Conservation (phyloP, 1,140 invertebrate species). For the Drosophila rufa region DNA sequence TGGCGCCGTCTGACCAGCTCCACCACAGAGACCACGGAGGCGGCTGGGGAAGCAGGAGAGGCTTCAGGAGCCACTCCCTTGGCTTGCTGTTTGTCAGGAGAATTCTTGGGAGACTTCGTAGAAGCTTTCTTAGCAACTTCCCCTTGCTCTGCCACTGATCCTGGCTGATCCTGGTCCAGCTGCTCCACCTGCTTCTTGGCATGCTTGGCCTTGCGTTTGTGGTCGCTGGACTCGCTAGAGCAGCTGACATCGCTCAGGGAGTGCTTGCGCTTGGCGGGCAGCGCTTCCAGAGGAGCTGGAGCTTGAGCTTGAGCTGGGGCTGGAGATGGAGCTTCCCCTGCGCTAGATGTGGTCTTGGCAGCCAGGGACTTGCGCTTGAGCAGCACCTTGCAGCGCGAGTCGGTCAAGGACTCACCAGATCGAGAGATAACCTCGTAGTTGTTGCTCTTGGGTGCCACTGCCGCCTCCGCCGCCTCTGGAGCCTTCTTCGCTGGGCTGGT, state of each 20-base stretch:
- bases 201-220: constrained; percentile 52
- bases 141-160: background rate
- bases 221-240: constrained; percentile 56
- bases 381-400: constrained; percentile 75
- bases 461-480: background rate
- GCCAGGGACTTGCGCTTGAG: constrained; percentile 76
- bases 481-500: constrained; percentile 56
- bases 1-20: constrained; percentile 70
- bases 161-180: too few relatives aligned
- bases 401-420: constrained; percentile 47
- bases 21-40: constrained; percentile 63
- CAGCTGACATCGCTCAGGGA: constrained; percentile 63
- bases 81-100: background rate
- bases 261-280: constrained; percentile 56
- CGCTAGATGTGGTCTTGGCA: constrained; percentile 15
- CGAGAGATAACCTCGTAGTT: constrained; percentile 75
- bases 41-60: background rate
- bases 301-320: background rate
- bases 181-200: constrained; percentile 31
- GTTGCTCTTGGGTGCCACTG: constrained; percentile 47
- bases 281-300: background rate
- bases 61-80: background rate
- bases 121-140: background rate
- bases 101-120: background rate
- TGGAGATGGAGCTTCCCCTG: background rate